Evolutionary conservation across 1,140 invertebrate species (phyloP), one percentile per base, ranked within the genome.

Genomic region (Parapsyche elsis): DNA sequence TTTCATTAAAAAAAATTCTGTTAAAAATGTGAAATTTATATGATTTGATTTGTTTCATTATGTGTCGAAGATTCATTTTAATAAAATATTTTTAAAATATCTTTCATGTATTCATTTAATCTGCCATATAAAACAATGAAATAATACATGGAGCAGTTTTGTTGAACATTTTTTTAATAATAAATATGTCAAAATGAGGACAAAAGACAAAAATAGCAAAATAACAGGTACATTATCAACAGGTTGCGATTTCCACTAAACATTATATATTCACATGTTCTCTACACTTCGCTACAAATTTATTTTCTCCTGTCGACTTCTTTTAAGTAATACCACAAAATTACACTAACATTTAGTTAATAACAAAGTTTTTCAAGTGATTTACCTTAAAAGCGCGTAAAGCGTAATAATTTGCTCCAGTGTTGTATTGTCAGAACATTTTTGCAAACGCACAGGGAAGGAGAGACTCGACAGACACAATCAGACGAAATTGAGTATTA

Each of bases 111-210:
- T 57, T 1, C 1, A 16, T 57, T 57, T n/a, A 1, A 57, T 57
- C 19, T 57, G 10, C 9, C n/a, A 9, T 49, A 9, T 49, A 49
- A n/a, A n/a, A n/a, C n/a, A 67, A 67, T 23, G n/a, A n/a, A n/a
- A n/a, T n/a, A n/a, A n/a, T n/a, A n/a, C n/a, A n/a, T n/a, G n/a
- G n/a, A n/a, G n/a, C n/a, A n/a, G n/a, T n/a, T 12, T 12, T 59
- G 19, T 77, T 57, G 44, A 81, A 83, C 75, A 81, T 80, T 81
- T 77, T 49, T n/a, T 76, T 77, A 80, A 81, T 83, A 83, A 83
- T 83, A 83, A 83, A 81, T 83, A 83, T 80, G 80, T 83, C 80
- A 81, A 83, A 83, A 83, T 77, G 57, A 83, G 78, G 80, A 81
- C 82, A 83, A 79, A 71, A 81, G 81, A 83, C 77, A 64, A 82